Evolutionary conservation across 2,888 invertebrate genomes (phyloP).

Genomic region (Pterostichus madidus): DNA sequence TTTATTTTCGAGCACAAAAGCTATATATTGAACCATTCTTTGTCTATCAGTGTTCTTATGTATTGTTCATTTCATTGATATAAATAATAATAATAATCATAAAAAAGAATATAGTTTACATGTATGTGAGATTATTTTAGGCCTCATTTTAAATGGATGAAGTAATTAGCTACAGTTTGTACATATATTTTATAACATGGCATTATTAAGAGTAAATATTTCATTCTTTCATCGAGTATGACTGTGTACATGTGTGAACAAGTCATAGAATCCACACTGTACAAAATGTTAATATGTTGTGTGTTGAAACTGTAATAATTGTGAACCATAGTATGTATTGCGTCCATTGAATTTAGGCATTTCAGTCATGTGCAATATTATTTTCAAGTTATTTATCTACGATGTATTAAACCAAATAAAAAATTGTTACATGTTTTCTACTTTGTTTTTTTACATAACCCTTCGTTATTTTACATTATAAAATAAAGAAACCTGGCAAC

Average conservation of each 20-base stretch:
- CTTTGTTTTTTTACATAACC: constrained; percentile 30
- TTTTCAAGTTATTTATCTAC: constrained; percentile 78
- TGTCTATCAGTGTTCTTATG: constrained; percentile 68
- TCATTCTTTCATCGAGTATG: constrained; percentile 68
- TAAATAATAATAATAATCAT: constrained; percentile 66
- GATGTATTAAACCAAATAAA: constrained; percentile 77
- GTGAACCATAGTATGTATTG: constrained; percentile 74
- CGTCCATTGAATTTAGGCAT: constrained; percentile 77
- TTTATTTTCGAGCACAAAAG: constrained; percentile 55
- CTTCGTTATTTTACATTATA: not conserved
- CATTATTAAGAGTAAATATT: constrained; percentile 70
- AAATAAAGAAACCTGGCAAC: too few species aligned
- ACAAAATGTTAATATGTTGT: constrained; percentile 61
- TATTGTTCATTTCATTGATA: constrained; percentile 66
- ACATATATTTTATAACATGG: constrained; percentile 75
- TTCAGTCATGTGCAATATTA: constrained; percentile 78
- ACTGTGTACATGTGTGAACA: constrained; percentile 62
- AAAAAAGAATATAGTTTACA: constrained; percentile 71
- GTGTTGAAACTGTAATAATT: constrained; percentile 70
- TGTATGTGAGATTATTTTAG: constrained; percentile 73
- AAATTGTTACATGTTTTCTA: constrained; percentile 76
- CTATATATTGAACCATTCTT: constrained; percentile 62
- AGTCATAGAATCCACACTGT: constrained; percentile 62
- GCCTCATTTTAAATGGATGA: constrained; percentile 75
- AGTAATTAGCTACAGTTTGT: constrained; percentile 75